Evolutionary conservation across 2,797 vertebrate genomes (phyloP), one percentile per base, ranked within the genome.

Genomic region (Scleropages formosus): DNA sequence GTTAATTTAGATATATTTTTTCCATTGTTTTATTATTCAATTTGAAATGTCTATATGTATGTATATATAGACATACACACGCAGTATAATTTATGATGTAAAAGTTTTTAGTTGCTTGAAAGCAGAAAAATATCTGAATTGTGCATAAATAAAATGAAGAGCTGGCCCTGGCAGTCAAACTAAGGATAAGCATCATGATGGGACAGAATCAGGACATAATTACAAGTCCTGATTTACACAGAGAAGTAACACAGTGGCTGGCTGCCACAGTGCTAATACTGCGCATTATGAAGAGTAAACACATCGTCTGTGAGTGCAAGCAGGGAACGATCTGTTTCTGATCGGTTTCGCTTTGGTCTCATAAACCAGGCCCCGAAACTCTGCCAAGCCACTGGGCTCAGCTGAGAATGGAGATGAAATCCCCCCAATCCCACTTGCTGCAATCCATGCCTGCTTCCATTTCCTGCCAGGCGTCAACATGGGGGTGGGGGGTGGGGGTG

Each of bases 361-460:
- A 46, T 69, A 46, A 70, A 70, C 46, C 22, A 27, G 49, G 49
- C 13, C 24, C 24, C 49, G 13, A 18, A 56, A 51, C 22, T 56
- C 49, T 70, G 66, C 66, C 66, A 69, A 69, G 66, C 66, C 46
- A 0, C 20, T 51, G 66, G 66, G 66, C 66, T 68, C 46, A 47
- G 66, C 66, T 24, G 18, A 49, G 20, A 15, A 26, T 44, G 66
- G 46, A 66, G n/a, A 13, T 47, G 64, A 26, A 39, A 46, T n/a
- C 39, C 31, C 39, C n/a, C 44, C 46, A 8, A 15, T n/a, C 59
- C 59, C 15, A 9, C 59, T 20, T 67, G 31, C 31, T 39, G 2
- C 31, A 39, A 39, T 39, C 31, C 20, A 67, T 67, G 31, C 39
- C 44, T 22, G 47, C 20, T 53, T 69, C 6, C 47, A 53, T 22